Base-by-base conservation (phyloP, 2,797 vertebrate genomes). In the Eurystomus glaucurus region DNA sequence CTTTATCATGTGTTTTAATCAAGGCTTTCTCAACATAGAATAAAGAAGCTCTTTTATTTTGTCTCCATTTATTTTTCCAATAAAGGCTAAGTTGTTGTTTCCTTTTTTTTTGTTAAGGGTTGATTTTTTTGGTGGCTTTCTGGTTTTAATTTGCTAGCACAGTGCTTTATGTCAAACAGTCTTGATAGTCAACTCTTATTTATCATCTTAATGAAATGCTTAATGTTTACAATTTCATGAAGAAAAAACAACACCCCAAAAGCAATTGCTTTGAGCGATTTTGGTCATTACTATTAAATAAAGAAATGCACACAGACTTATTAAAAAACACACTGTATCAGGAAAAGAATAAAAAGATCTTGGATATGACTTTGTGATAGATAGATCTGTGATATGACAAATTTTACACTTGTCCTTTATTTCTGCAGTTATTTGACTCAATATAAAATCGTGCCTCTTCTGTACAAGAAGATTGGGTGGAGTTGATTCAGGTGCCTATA, bases 1-100 rank as follows among this genome's bases (percentile, higher is more conserved):
- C 29, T 97, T 97, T 85, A 82, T 92, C 77, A 85, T 4, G 26
- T 72, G 14, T 90, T 65, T 95, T 86, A 90, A 96, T 91, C 54
- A 82, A 95, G 37, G 17, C 3, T 84, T 35, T 93, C 60, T 19
- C 52, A 26, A 89, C 62, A 58, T 0, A 28, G 46, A 90, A 65
- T 9, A 15, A 60, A 66, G 9, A n/a, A 78, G 22, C 0, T 69
- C 9, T 62, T 86, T 92, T 68, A 71, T 80, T 84, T 79, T 76
- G 3, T 68, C 61, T 85, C 52, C 3, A 62, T 91, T 95, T 70
- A n/a, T 80, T 85, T 43, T 85, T 90, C 15, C 20, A 87, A 79
- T 91, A 90, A 66, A 92, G 55, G 29, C 11, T 85, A 82, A 71
- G 22, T 60, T 96, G 77, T n/a, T 89, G 57, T 52, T 92, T 94